These are phyloP conservation scores for Symphodus melops DNA, from an alignment of 2,113 vertebrate genomes.

Conservation along the genomic window DNA sequence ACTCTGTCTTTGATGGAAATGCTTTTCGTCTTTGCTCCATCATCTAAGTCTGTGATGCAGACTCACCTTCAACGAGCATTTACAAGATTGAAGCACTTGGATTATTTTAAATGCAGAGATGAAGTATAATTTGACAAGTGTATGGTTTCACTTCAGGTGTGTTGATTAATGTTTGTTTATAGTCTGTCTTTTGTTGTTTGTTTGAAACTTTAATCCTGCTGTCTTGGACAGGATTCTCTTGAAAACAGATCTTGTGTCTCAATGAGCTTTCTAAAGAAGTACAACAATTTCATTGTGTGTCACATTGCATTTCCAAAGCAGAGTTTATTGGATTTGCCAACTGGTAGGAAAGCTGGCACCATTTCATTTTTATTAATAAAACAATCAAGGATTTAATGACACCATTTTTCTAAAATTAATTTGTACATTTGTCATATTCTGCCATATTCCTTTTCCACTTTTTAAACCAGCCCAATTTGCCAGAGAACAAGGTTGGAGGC, in stretches of 20 bases:
- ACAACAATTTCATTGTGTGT: background rate
- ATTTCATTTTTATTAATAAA: background rate
- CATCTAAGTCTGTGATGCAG: background rate
- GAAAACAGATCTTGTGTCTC: too few relatives aligned
- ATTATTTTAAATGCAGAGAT: too few relatives aligned
- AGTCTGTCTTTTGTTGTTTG: background rate
- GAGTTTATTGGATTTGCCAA: background rate
- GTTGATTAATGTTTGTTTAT: too few relatives aligned
- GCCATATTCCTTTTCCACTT: background rate
- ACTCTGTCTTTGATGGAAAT: too few relatives aligned
- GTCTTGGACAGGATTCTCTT: too few relatives aligned
- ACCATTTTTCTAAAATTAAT: background rate
- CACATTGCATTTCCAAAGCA: background rate
- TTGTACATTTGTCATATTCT: background rate
- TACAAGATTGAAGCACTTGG: background rate
- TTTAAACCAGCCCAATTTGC: constrained; percentile 1
- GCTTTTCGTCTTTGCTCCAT: too few relatives aligned
- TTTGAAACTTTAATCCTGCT: too few relatives aligned
- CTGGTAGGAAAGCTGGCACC: background rate
- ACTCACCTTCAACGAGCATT: too few relatives aligned
- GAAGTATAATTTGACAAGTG: too few relatives aligned
- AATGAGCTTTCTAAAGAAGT: background rate
- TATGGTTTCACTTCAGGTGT: too few relatives aligned
- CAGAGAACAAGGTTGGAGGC: background rate
- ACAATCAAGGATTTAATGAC: constrained; percentile 1